Evolutionary conservation across 23 tunicate genomes (phyloP).

Genomic region (Oikopleura vanhoeffeni): DNA sequence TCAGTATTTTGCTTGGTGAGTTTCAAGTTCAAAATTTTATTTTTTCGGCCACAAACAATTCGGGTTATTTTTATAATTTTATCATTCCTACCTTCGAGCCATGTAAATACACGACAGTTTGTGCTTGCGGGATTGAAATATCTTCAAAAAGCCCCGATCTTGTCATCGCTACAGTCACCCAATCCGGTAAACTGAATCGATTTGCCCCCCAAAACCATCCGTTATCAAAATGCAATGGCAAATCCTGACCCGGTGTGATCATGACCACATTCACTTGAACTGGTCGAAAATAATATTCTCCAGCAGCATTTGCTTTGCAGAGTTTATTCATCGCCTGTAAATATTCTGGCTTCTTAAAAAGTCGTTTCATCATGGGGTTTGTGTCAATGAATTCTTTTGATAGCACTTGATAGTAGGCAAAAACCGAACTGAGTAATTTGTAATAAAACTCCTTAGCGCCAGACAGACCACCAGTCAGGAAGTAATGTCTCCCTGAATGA

Average conservation of each 20-base stretch:
- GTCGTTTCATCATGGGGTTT: background rate
- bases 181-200: conserved; percentile 4
- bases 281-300: background rate
- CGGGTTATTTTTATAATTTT: no score
- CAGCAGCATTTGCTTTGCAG: background rate
- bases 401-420: background rate
- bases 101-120: background rate
- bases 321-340: background rate
- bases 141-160: background rate
- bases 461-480: background rate
- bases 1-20: no score
- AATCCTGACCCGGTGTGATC: conserved; percentile 2
- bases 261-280: background rate
- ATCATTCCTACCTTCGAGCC: no score
- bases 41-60: no score
- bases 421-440: background rate
- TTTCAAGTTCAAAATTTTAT: no score
- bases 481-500: background rate
- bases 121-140: background rate
- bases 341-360: background rate
- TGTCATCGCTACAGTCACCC: background rate
- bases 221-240: conserved; percentile 7
- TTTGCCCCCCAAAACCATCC: conserved; percentile 15
- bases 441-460: background rate
- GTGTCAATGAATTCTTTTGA: background rate